phyloP scores from a whole-genome alignment of 2,113 vertebrate species.

The Halcyon senegalensis region DNA sequence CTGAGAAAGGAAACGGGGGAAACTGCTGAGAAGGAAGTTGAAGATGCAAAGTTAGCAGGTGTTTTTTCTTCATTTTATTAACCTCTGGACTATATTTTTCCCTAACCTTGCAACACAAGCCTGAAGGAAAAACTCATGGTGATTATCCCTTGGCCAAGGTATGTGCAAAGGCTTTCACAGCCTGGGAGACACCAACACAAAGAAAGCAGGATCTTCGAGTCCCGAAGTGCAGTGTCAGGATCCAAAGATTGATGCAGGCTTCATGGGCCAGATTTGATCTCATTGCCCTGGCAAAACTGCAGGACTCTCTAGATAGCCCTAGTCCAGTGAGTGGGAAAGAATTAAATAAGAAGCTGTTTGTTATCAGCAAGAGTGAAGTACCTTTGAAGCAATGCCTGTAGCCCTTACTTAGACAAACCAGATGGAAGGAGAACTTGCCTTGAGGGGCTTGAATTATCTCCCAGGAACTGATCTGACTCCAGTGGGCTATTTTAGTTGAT shows the following conservation, averaged over 20 bases:
- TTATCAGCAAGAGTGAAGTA: neutral
- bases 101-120: neutral
- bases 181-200: neutral
- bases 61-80: neutral
- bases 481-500: neutral
- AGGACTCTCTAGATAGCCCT: neutral
- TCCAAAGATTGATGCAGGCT: neutral
- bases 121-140: neutral
- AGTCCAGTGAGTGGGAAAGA: neutral
- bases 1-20: neutral
- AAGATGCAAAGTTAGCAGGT: neutral
- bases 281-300: neutral
- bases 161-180: neutral
- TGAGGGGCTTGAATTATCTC: neutral
- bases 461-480: neutral
- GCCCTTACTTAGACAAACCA: neutral
- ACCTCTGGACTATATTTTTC: neutral
- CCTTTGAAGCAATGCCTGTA: neutral
- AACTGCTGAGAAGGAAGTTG: neutral
- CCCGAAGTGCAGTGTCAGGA: no score
- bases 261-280: neutral
- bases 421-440: neutral
- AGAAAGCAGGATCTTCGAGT: neutral
- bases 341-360: neutral
- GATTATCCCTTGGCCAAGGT: neutral